Percentiles rank a stretch among this genome's conserved stretches.
These are phyloP conservation scores for Rhodophaea formosa DNA, from an alignment of 2,888 invertebrate species.

Conservation along the genomic window DNA sequence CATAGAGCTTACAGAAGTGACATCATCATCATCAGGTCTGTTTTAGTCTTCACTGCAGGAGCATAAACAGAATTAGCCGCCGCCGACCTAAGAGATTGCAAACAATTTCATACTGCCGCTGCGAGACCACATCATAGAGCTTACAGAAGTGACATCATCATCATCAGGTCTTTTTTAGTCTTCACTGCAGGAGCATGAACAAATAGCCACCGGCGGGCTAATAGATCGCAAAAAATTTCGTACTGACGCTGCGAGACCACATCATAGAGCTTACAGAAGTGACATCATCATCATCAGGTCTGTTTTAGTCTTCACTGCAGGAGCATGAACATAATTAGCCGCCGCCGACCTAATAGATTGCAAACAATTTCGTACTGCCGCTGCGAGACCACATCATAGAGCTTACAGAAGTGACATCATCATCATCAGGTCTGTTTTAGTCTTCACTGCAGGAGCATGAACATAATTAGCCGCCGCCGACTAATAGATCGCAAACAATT, in stretches of 20 bases:
- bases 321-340: conserved; percentile 9
- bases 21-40: no score
- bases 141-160: no score
- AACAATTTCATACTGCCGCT: conserved; percentile 4
- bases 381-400: neutral
- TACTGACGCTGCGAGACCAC: neutral
- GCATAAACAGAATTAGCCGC: conserved; percentile 8
- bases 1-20: neutral
- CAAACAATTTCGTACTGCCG: conserved; percentile 8
- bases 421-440: no score
- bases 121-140: neutral
- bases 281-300: no score
- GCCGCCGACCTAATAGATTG: conserved; percentile 2
- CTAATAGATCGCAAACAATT: conserved; percentile 8
- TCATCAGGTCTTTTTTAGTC: no score
- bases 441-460: no score
- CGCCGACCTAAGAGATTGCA: conserved; percentile 1
- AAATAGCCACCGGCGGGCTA: conserved; percentile 1
- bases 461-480: conserved; percentile 7
- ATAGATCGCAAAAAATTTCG: conserved; percentile 5
- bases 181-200: no score
- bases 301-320: no score
- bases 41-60: no score
- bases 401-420: no score
- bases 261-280: neutral